Conservation (phyloP, 2,888 invertebrate species). For the Conchocele bisecta region DNA sequence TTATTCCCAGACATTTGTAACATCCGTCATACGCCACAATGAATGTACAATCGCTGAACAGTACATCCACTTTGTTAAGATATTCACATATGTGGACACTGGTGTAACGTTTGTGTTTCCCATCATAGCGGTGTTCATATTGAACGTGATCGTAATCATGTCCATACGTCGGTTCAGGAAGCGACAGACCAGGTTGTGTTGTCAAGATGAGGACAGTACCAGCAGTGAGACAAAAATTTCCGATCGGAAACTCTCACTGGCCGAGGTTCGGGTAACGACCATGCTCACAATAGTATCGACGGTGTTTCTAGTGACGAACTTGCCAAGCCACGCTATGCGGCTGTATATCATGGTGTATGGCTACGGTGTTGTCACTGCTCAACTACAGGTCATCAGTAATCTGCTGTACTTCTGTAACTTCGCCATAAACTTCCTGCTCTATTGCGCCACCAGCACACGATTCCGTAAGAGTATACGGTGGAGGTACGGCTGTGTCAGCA, state of each 20-base stretch:
- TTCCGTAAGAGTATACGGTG: too few relatives aligned
- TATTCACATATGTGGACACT: constrained; percentile 71
- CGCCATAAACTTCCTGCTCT: constrained; percentile 70
- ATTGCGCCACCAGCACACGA: constrained; percentile 67
- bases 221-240: constrained; percentile 19
- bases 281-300: constrained; percentile 76
- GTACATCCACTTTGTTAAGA: constrained; percentile 51
- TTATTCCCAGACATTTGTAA: constrained; percentile 72
- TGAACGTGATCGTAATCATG: constrained; percentile 66
- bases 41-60: constrained; percentile 49
- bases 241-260: constrained; percentile 54
- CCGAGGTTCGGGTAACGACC: constrained; percentile 69
- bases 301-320: constrained; percentile 72
- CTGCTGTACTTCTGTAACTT: constrained; percentile 71
- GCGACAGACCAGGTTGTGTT: constrained; percentile 30
- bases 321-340: constrained; percentile 76
- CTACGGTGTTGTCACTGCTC: constrained; percentile 36
- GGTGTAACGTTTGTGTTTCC: constrained; percentile 69
- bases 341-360: constrained; percentile 65
- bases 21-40: constrained; percentile 50
- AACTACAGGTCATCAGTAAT: constrained; percentile 68
- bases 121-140: constrained; percentile 63
- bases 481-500: too few relatives aligned
- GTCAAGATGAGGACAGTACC: constrained; percentile 41
- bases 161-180: constrained; percentile 56